These are phyloP conservation scores for Hippocampus zosterae DNA, from an alignment of 2,113 vertebrate species.

Conservation along the genomic window DNA sequence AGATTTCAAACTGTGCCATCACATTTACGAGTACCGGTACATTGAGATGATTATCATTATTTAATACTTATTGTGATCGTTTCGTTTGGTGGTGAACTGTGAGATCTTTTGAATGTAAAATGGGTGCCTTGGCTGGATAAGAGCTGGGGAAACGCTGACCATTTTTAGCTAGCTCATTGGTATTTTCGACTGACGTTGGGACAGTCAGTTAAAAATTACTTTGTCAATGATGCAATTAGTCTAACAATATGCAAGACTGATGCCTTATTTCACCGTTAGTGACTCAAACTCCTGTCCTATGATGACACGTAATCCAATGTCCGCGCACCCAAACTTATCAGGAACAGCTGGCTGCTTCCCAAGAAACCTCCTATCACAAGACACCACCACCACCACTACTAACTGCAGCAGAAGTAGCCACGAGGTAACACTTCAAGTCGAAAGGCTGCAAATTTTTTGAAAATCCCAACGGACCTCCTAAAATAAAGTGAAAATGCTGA, in stretches of 20 bases:
- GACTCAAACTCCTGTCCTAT: slow-evolving; percentile 9
- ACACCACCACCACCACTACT: slow-evolving; percentile 2
- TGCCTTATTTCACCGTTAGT: background rate
- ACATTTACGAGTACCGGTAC: no score
- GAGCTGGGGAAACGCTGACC: no score
- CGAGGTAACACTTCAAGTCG: slow-evolving; percentile 11
- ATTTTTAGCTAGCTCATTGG: background rate
- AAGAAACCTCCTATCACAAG: slow-evolving; percentile 56
- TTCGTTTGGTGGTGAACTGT: no score
- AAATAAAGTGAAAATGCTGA: slow-evolving; percentile 40
- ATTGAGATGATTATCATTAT: no score
- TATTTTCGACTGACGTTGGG: background rate
- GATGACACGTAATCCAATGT: slow-evolving; percentile 68
- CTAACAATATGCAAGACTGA: no score
- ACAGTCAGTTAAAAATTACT: background rate
- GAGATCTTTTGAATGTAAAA: no score
- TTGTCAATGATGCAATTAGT: background rate
- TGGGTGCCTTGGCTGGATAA: no score
- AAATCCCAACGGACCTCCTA: background rate
- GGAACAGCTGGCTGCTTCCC: slow-evolving; percentile 71
- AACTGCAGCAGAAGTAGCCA: background rate
- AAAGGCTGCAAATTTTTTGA: slow-evolving; percentile 6
- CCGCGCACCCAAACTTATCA: slow-evolving; percentile 43
- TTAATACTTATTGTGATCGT: no score
- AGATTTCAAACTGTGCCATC: no score